phyloP scores from a whole-genome alignment of 2,797 vertebrate species.

The Adrianichthys oophorus region DNA sequence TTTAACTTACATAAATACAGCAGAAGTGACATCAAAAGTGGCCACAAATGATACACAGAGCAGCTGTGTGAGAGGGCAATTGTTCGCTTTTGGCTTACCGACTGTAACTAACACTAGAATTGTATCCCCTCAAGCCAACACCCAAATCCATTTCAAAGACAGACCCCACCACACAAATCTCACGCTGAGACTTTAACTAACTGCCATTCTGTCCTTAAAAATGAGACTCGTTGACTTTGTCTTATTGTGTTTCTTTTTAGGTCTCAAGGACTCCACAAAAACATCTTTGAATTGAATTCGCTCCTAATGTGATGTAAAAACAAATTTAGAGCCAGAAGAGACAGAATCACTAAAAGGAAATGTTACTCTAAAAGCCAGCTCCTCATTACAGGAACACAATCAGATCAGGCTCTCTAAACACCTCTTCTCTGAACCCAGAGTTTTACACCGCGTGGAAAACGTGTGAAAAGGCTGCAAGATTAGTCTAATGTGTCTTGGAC shows the following conservation, averaged over 20 bases:
- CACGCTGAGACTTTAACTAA: conserved; percentile 56
- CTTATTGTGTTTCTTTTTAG: conserved; percentile 36
- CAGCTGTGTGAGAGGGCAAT: conserved; percentile 61
- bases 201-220: conserved; percentile 51
- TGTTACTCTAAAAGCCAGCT: conserved; percentile 35
- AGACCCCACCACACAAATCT: conserved; percentile 52
- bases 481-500: conserved; percentile 18
- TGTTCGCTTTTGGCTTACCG: conserved; percentile 55
- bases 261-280: conserved; percentile 57
- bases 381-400: conserved; percentile 42
- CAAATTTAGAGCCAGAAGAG: conserved; percentile 38
- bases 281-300: conserved; percentile 45
- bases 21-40: conserved; percentile 60
- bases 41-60: conserved; percentile 68
- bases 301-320: conserved; percentile 42
- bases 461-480: conserved; percentile 31
- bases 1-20: conserved; percentile 63
- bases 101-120: conserved; percentile 56
- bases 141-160: conserved; percentile 70
- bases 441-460: conserved; percentile 27
- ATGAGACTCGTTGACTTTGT: conserved; percentile 14
- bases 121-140: conserved; percentile 61
- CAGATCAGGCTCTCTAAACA: conserved; percentile 30
- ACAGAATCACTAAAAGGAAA: conserved; percentile 36
- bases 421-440: conserved; percentile 22